These are phyloP conservation scores for Mizuhopecten yessoensis DNA, from an alignment of 1,140 invertebrate species.

Conservation along the genomic window DNA sequence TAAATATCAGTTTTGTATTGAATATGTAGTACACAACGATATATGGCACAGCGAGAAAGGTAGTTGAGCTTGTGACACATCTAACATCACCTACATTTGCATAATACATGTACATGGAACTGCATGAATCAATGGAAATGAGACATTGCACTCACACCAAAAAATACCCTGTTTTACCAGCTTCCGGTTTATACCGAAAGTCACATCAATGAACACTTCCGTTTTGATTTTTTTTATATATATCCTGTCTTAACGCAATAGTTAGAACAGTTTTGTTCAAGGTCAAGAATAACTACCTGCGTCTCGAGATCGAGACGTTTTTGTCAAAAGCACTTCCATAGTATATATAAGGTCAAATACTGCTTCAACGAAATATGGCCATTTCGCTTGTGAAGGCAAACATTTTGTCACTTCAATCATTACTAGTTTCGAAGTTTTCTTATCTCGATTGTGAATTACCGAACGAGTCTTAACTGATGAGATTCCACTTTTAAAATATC, in stretches of 20 bases:
- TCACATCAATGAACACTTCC: background rate
- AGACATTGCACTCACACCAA: constrained; percentile 32
- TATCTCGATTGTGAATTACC: too few relatives aligned
- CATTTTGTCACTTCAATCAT: too few relatives aligned
- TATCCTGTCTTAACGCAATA: background rate
- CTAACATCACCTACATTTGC: background rate
- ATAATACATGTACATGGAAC: background rate
- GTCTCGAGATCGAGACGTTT: background rate
- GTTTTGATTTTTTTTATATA: constrained; percentile 6
- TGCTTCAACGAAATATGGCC: too few relatives aligned
- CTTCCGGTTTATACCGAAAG: background rate
- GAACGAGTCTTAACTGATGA: too few relatives aligned
- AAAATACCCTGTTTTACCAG: constrained; percentile 11
- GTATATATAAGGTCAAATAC: too few relatives aligned
- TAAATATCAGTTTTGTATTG: constrained; percentile 29
- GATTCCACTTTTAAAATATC: too few relatives aligned
- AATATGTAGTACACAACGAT: background rate
- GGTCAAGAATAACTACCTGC: background rate
- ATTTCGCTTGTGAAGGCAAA: too few relatives aligned
- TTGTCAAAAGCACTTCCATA: background rate
- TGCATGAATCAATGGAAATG: constrained; percentile 19
- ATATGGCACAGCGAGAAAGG: background rate
- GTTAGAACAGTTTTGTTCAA: background rate
- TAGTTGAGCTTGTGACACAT: background rate
- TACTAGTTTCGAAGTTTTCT: too few relatives aligned